phyloP scores from a whole-genome alignment of 2,797 vertebrate species.

The Orestias chungarensis region DNA sequence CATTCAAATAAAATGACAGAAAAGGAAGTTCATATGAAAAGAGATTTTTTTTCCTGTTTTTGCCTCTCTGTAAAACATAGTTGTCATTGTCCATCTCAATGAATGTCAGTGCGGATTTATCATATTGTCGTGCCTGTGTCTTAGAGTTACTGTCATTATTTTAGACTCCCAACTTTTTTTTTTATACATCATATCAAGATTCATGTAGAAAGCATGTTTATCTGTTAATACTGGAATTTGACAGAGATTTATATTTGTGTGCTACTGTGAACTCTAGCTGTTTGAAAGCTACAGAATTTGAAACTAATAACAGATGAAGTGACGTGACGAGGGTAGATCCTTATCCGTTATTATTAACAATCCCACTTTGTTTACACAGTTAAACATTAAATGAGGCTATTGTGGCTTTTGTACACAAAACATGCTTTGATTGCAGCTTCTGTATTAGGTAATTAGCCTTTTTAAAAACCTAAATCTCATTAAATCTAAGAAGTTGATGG shows the following conservation, averaged over 20 bases:
- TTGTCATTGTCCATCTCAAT: slow-evolving; percentile 75
- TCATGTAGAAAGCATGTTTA: slow-evolving; percentile 42
- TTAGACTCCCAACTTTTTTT: slow-evolving; percentile 38
- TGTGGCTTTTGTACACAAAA: not conserved
- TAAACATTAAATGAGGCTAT: not conserved
- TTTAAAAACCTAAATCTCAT: slow-evolving; percentile 11
- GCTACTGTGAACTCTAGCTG: slow-evolving; percentile 17
- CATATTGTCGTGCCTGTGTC: slow-evolving; percentile 63
- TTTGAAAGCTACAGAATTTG: slow-evolving; percentile 6
- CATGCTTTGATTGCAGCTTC: not conserved
- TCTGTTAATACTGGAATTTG: slow-evolving; percentile 33
- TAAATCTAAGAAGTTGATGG: not conserved
- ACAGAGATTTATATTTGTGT: slow-evolving; percentile 26
- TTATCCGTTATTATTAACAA: slow-evolving; percentile 10
- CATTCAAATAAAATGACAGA: slow-evolving; percentile 80
- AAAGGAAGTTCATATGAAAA: slow-evolving; percentile 73
- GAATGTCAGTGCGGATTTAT: slow-evolving; percentile 72
- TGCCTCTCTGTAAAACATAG: slow-evolving; percentile 72
- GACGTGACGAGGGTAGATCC: slow-evolving; percentile 7
- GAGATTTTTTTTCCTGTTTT: slow-evolving; percentile 73
- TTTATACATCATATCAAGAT: slow-evolving; percentile 24
- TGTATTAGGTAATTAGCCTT: not conserved
- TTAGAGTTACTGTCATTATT: slow-evolving; percentile 57
- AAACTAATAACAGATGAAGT: slow-evolving; percentile 22
- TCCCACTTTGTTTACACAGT: not conserved